Base-by-base conservation (phyloP, 2,888 invertebrate genomes). In the Dermolepida albohirtum region DNA sequence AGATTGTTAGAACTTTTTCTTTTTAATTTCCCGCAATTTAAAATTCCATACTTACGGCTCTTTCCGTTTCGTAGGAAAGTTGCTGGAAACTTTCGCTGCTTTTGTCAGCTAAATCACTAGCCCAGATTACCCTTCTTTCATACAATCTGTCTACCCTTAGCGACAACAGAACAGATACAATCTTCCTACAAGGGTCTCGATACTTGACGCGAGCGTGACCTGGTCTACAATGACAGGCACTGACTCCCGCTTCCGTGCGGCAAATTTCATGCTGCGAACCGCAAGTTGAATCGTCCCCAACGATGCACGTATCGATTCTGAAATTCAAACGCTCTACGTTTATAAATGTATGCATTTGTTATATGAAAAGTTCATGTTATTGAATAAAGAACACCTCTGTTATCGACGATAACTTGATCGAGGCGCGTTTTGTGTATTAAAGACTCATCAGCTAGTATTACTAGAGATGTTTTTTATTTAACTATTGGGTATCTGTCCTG, bases 261-360 rank as follows among this genome's bases (percentile, higher is more conserved):
- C 96, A 96, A 62, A 90, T 90, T 80, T 96, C 96, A 77, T 94
- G 92, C 79, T 95, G 93, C 0, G 93, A 91, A 65, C 90, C 89
- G 75, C 96, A 96, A 0, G 96, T 96, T 0, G 93, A 91, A 75
- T 95, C 94, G 75, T 96, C 96, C 0, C 96, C 96, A 0, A 96
- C 96, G 16, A 96, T 96, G 77, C 96, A 96, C 0, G 96, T 96
- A 80, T 96, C 96, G 70, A 96, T 96, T 74, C 96, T 78, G 64
- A 47, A 79, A 78, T 41, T 63, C 12, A 66, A 22, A 52, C 7
- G 12, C 34, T n/a, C n/a, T n/a, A n/a, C n/a, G n/a, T n/a, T n/a
- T n/a, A n/a, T n/a, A n/a, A n/a, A n/a, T n/a, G n/a, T n/a, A n/a
- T n/a, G n/a, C n/a, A n/a, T n/a, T n/a, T n/a, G n/a, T n/a, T n/a